Evolutionary conservation across 1,140 invertebrate genomes (phyloP).

Genomic region (Aphaenogaster ashmeadi): DNA sequence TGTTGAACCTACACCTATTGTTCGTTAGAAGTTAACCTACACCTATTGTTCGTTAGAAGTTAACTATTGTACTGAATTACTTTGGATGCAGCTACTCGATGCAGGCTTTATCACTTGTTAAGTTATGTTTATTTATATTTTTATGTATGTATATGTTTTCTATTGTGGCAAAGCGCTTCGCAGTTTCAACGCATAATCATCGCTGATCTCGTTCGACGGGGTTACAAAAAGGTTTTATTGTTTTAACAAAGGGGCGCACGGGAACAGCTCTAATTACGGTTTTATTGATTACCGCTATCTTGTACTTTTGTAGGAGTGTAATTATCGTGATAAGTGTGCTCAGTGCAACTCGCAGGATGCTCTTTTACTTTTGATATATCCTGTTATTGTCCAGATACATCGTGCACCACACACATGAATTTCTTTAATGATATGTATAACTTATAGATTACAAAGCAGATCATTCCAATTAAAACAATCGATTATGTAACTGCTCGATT

Average conservation of each 20-base stretch:
- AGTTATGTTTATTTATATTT: constrained; percentile 69
- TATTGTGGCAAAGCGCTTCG: constrained; percentile 43
- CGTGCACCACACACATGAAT: no score
- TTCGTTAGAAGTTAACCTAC: constrained; percentile 42
- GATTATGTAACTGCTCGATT: background rate
- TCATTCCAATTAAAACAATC: constrained; percentile 13
- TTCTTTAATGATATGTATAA: background rate
- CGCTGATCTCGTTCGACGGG: constrained; percentile 17
- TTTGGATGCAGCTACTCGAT: constrained; percentile 41
- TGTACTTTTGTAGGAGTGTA: constrained; percentile 51
- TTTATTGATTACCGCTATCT: constrained; percentile 37
- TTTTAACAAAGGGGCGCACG: background rate
- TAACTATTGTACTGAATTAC: constrained; percentile 47
- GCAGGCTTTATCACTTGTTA: constrained; percentile 53
- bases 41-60: constrained; percentile 41
- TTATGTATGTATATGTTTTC: constrained; percentile 64
- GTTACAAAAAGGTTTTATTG: background rate
- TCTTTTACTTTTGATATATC: constrained; percentile 26
- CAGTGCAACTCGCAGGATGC: constrained; percentile 51
- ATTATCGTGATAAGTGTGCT: constrained; percentile 42
- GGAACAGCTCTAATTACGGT: constrained; percentile 6
- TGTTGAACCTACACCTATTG: constrained; percentile 40
- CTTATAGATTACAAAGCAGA: constrained; percentile 3
- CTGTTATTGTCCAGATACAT: background rate
- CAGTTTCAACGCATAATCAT: constrained; percentile 55